Evolutionary conservation across 2,888 invertebrate species (phyloP).

Genomic region (Lagria hirta): DNA sequence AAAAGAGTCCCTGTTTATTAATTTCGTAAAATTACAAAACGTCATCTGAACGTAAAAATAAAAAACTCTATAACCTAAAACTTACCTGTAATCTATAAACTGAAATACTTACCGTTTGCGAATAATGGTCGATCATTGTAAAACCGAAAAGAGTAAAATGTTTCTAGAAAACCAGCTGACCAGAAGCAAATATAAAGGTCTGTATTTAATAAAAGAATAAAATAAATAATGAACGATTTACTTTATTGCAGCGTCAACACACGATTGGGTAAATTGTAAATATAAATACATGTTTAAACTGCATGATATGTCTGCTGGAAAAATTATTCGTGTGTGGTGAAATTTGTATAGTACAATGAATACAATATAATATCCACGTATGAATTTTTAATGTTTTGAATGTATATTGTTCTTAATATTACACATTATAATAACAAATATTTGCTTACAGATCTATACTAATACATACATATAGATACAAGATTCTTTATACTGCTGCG

Average conservation of each 20-base stretch:
- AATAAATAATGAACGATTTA: slow-evolving; percentile 54
- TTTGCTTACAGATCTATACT: slow-evolving; percentile 50
- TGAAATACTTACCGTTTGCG: too few species aligned
- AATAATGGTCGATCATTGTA: too few species aligned
- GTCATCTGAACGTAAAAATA: too few species aligned
- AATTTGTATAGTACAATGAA: slow-evolving; percentile 39
- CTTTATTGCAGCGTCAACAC: slow-evolving; percentile 56
- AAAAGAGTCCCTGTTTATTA: too few species aligned
- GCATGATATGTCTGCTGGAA: slow-evolving; percentile 44
- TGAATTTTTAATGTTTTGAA: slow-evolving; percentile 31
- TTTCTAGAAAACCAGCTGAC: too few species aligned
- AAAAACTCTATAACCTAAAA: too few species aligned
- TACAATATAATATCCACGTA: slow-evolving; percentile 36
- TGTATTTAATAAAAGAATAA: slow-evolving; percentile 32
- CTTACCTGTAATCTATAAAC: too few species aligned
- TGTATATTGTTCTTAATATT: slow-evolving; percentile 44
- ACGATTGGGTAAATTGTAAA: slow-evolving; percentile 46
- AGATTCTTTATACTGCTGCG: slow-evolving; percentile 52
- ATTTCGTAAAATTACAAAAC: too few species aligned
- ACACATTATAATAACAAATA: slow-evolving; percentile 53
- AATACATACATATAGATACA: slow-evolving; percentile 55
- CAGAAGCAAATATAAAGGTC: too few species aligned
- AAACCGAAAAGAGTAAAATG: too few species aligned
- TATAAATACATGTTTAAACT: slow-evolving; percentile 38
- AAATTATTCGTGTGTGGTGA: slow-evolving; percentile 32